Conservation (phyloP, 2,888 invertebrate genomes). For the Thera britannica region DNA sequence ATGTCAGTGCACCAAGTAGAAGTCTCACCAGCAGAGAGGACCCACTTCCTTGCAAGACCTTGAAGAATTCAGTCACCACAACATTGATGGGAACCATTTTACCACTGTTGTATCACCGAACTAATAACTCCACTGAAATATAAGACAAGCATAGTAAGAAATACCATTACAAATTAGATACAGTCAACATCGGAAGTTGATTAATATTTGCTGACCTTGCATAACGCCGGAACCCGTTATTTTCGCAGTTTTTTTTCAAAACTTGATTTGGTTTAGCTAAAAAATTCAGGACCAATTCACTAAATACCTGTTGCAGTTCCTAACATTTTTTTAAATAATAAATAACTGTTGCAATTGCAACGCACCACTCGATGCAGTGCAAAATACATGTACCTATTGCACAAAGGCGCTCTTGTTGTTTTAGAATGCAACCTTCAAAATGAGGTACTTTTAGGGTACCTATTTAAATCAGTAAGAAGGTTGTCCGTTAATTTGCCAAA, state of each 20-base stretch:
- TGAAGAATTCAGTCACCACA: slow-evolving; percentile 55
- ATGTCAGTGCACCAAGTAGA: slow-evolving; percentile 57
- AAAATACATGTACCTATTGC: slow-evolving; percentile 1
- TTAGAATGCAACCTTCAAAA: slow-evolving; percentile 6
- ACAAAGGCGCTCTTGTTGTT: background rate
- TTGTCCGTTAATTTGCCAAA: no score
- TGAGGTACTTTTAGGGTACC: background rate
- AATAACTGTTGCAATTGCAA: background rate
- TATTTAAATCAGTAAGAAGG: no score
- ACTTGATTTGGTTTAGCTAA: no score
- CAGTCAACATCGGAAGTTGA: no score
- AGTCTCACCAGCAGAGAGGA: slow-evolving; percentile 53
- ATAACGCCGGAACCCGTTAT: no score
- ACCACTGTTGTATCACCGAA: background rate
- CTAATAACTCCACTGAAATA: background rate
- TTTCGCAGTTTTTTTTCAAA: no score
- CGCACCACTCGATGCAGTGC: background rate
- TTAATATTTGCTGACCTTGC: no score
- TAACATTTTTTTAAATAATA: background rate
- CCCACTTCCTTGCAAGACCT: slow-evolving; percentile 51
- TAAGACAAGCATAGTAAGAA: background rate
- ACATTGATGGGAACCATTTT: slow-evolving; percentile 52
- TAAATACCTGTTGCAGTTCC: no score
- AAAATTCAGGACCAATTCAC: no score
- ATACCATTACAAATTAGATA: no score